phyloP scores from a whole-genome alignment of 2,888 invertebrate species.

The Crioceris asparagi region DNA sequence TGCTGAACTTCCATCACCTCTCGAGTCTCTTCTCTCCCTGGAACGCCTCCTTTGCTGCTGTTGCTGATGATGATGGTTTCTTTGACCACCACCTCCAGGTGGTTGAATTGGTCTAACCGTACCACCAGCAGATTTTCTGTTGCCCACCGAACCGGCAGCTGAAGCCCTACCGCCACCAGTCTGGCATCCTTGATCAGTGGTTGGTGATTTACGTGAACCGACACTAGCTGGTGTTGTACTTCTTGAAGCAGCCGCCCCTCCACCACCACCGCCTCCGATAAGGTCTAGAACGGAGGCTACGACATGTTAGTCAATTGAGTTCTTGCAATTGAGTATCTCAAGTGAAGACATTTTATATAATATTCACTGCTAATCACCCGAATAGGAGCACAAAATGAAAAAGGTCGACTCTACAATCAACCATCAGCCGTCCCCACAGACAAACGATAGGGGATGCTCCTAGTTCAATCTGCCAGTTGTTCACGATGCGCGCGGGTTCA shows the following conservation, averaged over 20 bases:
- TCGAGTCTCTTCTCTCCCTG: conserved; percentile 30
- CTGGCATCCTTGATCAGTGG: conserved; percentile 76
- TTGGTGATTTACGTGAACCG: conserved; percentile 68
- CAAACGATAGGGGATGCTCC: no score
- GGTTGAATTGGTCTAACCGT: neutral
- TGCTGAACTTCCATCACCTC: conserved; percentile 23
- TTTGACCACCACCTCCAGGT: conserved; percentile 14
- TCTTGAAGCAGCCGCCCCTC: conserved; percentile 51
- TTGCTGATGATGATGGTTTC: neutral
- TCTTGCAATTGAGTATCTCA: no score
- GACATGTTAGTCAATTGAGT: no score
- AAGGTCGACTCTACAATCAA: no score
- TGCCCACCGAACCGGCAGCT: no score
- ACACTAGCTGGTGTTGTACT: conserved; percentile 71
- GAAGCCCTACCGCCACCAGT: conserved; percentile 36
- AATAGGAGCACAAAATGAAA: no score
- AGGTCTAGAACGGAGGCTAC: conserved; percentile 54
- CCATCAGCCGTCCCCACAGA: no score
- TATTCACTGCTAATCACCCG: no score
- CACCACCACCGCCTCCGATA: conserved; percentile 48
- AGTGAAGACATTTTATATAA: no score
- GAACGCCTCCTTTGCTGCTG: conserved; percentile 30
- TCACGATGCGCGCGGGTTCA: no score
- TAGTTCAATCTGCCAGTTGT: no score
- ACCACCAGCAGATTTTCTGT: no score